Base-by-base conservation (phyloP, 2,888 invertebrate genomes). In the Syrista parreyssii region DNA sequence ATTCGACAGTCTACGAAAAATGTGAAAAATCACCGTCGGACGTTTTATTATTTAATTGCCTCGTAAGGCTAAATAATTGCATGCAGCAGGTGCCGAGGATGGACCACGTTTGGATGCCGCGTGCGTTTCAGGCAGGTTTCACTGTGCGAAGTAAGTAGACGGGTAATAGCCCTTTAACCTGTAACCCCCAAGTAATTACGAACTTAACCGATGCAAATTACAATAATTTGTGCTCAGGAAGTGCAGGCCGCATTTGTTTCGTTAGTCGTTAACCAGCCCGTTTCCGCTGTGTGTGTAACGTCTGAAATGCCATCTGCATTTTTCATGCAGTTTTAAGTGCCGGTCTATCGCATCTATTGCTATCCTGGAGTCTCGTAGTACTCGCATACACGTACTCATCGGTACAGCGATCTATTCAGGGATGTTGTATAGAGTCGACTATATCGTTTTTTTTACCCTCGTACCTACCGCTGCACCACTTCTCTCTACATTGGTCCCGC, bases 171-270 rank as follows among this genome's bases (percentile, higher is more conserved):
- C 85, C 86, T 86, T 88, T 88, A 89, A 88, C 88, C 87, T 86
- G 84, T 85, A 85, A 85, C 87, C 87, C 77, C 74, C 81, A 81
- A 86, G 86, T 87, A 88, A 89, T 88, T 88, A 88, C 85, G 82
- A 84, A 87, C 86, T 88, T 88, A 89, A 88, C 88, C 83, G 87
- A 88, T 87, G 88, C 85, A 89, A 88, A 89, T 89, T 88, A 88
- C 86, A 89, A 89, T 88, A 88, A 89, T 89, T 88, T 88, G 84
- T 82, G 83, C 80, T 79, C 81, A 85, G 87, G 84, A 87, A 86
- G 84, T 83, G 81, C 79, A 80, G 81, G 79, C 81, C 78, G 82
- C 82, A 75, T 86, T 86, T 80, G 80, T 81, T 83, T 84, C 77
- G 82, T 75, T 77, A 80, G 76, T 81, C 81, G 81, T 83, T 84